Conservation (phyloP, 2,888 invertebrate genomes). For the Papilio elwesi region DNA sequence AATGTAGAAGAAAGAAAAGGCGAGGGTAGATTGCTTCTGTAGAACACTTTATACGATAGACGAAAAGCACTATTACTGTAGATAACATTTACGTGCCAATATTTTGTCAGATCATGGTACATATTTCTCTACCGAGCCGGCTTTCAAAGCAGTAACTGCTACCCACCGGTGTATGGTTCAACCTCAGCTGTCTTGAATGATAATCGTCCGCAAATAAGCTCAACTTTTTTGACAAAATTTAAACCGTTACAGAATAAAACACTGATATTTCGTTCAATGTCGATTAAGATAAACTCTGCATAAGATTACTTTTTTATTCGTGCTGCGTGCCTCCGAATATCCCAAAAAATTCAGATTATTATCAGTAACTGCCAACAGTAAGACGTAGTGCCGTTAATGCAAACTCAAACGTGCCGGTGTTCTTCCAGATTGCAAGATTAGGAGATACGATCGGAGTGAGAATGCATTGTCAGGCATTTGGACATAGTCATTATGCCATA, state of each 20-base stretch:
- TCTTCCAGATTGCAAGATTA: slow-evolving; percentile 7
- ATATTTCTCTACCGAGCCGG: too few species aligned
- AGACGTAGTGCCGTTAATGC: slow-evolving; percentile 17
- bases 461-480: slow-evolving; percentile 12
- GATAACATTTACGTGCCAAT: too few species aligned
- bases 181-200: too few species aligned
- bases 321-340: slow-evolving; percentile 16
- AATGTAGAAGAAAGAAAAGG: too few species aligned
- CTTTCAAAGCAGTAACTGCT: too few species aligned
- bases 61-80: too few species aligned
- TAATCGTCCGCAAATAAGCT: background rate
- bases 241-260: background rate
- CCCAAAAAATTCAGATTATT: slow-evolving; percentile 23
- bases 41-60: too few species aligned
- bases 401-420: background rate
- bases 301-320: slow-evolving; percentile 43
- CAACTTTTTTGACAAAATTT: background rate
- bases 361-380: slow-evolving; percentile 19
- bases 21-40: too few species aligned
- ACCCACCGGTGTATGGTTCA: too few species aligned
- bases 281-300: slow-evolving; percentile 52
- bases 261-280: slow-evolving; percentile 3
- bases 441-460: slow-evolving; percentile 10
- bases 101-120: too few species aligned
- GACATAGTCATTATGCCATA: background rate